Conservation (phyloP, 1,140 invertebrate genomes). For the Saccostrea echinata region DNA sequence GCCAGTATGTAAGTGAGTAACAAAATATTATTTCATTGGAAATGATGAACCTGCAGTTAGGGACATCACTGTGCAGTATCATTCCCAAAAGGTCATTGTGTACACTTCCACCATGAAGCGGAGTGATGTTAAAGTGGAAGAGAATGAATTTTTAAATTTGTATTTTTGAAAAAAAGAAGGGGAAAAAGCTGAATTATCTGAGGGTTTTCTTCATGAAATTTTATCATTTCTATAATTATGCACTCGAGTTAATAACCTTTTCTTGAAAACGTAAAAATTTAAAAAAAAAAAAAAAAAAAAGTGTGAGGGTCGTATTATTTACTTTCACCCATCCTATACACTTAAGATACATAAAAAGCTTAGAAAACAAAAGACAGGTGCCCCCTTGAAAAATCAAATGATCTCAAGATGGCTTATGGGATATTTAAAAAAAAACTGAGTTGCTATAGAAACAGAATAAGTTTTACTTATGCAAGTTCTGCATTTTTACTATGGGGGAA, state of each 20-base stretch:
- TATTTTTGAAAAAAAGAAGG: too few relatives aligned
- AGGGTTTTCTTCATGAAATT: too few relatives aligned
- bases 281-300: not conserved
- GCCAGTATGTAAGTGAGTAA: not conserved
- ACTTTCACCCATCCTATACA: not conserved
- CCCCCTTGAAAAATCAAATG: not conserved
- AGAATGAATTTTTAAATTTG: too few relatives aligned
- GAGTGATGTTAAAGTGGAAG: too few relatives aligned
- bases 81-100: too few relatives aligned
- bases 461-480: slow-evolving; percentile 13
- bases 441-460: slow-evolving; percentile 21
- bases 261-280: not conserved
- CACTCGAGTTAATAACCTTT: not conserved
- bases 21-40: not conserved
- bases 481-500: not conserved
- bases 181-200: too few relatives aligned
- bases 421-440: not conserved
- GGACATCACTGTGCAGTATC: not conserved
- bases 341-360: not conserved
- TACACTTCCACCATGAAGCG: too few relatives aligned
- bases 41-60: not conserved
- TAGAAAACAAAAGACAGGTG: slow-evolving; percentile 7
- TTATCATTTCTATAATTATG: too few relatives aligned
- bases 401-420: slow-evolving; percentile 1
- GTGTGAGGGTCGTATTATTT: not conserved